These are phyloP conservation scores for Tachysurus vachellii DNA, from an alignment of 2,113 vertebrate genomes.

Conservation along the genomic window DNA sequence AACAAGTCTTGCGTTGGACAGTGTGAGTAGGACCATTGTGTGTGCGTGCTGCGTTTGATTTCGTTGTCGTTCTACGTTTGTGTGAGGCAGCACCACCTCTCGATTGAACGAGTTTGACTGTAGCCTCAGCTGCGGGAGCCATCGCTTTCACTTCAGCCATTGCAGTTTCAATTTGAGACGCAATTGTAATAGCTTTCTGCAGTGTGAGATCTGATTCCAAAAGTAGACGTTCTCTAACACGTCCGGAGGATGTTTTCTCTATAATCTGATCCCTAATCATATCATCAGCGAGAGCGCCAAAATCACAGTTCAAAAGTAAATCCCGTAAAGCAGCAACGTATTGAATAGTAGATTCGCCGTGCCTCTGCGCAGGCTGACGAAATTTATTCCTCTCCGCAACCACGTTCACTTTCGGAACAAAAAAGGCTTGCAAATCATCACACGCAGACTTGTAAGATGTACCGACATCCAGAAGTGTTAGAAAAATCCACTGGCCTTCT, in stretches of 20 bases:
- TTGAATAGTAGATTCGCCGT: background rate
- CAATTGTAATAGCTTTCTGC: constrained; percentile 16
- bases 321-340: constrained; percentile 24
- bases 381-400: constrained; percentile 29
- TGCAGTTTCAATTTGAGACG: constrained; percentile 8
- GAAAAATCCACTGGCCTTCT: too few relatives aligned
- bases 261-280: constrained; percentile 36
- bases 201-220: constrained; percentile 28
- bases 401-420: constrained; percentile 12
- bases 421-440: too few relatives aligned
- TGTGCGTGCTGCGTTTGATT: background rate
- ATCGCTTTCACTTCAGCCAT: background rate
- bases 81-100: background rate
- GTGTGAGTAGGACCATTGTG: background rate
- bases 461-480: too few relatives aligned
- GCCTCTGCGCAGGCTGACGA: background rate
- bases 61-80: background rate
- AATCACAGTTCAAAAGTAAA: background rate
- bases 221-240: background rate
- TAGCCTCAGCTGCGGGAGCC: background rate
- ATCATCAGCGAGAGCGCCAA: background rate
- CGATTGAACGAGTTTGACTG: background rate
- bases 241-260: background rate
- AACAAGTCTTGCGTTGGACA: background rate
- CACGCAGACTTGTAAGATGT: too few relatives aligned